These are phyloP conservation scores for Bothrops jararaca DNA, from an alignment of 2,113 vertebrate genomes.

Conservation along the genomic window DNA sequence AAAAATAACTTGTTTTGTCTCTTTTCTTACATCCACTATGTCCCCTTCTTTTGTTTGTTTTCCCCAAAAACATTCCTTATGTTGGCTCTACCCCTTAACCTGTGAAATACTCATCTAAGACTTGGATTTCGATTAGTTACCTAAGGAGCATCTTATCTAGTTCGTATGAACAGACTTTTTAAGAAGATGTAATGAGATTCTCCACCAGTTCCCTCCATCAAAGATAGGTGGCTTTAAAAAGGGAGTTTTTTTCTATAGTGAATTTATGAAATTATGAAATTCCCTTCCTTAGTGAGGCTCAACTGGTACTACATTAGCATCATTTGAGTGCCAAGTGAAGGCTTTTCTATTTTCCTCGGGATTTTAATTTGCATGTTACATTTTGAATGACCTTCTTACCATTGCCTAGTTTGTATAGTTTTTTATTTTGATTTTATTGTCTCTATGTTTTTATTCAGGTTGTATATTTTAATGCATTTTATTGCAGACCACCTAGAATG, in stretches of 20 bases:
- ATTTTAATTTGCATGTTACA: neutral
- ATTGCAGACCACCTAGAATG: neutral
- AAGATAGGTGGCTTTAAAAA: neutral
- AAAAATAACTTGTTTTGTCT: neutral
- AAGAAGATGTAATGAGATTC: neutral
- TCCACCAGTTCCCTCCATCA: too few relatives aligned
- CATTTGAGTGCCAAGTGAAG: neutral
- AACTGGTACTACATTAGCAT: neutral
- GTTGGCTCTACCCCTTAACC: neutral
- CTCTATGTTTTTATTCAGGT: neutral
- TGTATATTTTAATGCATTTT: neutral
- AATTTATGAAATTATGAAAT: neutral
- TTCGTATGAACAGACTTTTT: neutral
- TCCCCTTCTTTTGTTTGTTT: neutral
- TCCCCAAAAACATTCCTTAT: neutral
- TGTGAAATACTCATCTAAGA: neutral
- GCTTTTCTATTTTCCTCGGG: neutral
- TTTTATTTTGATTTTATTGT: neutral
- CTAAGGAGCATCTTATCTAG: neutral
- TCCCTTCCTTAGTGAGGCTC: neutral
- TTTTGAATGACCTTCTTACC: neutral
- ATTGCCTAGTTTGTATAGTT: neutral
- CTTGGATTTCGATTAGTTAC: neutral
- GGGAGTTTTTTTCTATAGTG: neutral
- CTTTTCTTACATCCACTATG: neutral